Percentiles rank a stretch among this genome's conserved stretches.
These are phyloP conservation scores for Phrixothrix hirtus DNA, from an alignment of 2,888 invertebrate species.

Conservation along the genomic window DNA sequence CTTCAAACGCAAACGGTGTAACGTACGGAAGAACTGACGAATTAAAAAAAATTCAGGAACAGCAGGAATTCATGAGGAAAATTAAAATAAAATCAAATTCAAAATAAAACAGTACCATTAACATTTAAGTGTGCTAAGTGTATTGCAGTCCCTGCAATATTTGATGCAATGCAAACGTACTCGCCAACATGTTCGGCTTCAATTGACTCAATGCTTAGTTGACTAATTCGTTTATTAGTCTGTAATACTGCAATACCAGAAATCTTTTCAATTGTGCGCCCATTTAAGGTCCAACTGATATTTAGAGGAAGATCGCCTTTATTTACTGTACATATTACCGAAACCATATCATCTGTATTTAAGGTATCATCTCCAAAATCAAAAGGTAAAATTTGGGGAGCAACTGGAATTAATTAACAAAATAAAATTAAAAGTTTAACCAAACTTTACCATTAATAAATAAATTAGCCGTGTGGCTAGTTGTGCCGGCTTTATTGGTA, in stretches of 20 bases:
- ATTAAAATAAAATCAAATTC: too few species aligned
- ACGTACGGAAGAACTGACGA: conserved; percentile 59
- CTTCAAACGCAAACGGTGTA: conserved; percentile 62
- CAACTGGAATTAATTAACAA: conserved; percentile 41
- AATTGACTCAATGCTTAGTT: conserved; percentile 63
- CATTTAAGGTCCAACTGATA: conserved; percentile 72
- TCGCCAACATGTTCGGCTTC: conserved; percentile 60
- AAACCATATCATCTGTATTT: conserved; percentile 69
- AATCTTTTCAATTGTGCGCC: conserved; percentile 50
- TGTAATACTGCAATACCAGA: conserved; percentile 58
- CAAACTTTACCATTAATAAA: conserved; percentile 67
- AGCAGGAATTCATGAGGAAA: too few species aligned
- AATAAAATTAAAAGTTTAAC: background rate
- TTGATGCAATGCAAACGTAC: conserved; percentile 63
- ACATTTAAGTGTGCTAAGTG: conserved; percentile 52
- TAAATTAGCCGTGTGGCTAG: conserved; percentile 64
- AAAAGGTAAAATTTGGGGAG: conserved; percentile 64
- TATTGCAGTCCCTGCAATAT: conserved; percentile 56
- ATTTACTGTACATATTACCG: conserved; percentile 68
- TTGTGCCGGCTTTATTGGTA: conserved; percentile 67
- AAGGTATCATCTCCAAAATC: conserved; percentile 69
- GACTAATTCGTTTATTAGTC: conserved; percentile 63
- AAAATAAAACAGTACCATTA: conserved; percentile 54
- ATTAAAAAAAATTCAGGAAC: conserved; percentile 1
- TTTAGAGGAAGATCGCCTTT: conserved; percentile 74